Percentiles rank a stretch among this genome's conserved stretches.
phyloP scores from a whole-genome alignment of 2,797 vertebrate genomes.

The Danio albolineatus region DNA sequence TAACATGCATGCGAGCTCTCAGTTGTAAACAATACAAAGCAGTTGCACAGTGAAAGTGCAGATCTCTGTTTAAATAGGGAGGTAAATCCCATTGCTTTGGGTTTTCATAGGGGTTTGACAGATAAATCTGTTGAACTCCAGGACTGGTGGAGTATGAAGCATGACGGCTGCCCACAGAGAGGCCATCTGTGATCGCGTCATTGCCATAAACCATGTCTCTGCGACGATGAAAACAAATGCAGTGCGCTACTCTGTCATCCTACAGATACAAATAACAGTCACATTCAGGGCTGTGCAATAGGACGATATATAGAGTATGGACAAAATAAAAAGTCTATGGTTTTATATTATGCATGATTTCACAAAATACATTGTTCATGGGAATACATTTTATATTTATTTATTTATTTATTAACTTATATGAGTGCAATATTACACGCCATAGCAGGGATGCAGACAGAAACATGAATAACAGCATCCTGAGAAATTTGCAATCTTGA shows the following conservation, averaged over 20 bases:
- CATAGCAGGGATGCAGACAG: too few species aligned
- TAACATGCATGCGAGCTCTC: not conserved
- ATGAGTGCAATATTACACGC: too few species aligned
- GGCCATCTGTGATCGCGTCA: constrained; percentile 51
- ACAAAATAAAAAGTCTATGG: too few species aligned
- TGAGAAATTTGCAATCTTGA: too few species aligned
- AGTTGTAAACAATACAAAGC: constrained; percentile 22
- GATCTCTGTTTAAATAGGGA: constrained; percentile 41
- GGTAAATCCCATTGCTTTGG: constrained; percentile 37
- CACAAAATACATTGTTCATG: too few species aligned
- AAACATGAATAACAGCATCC: too few species aligned
- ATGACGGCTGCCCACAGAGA: constrained; percentile 39
- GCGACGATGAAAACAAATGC: not conserved
- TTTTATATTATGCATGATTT: too few species aligned
- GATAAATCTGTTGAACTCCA: constrained; percentile 47
- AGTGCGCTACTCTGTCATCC: not conserved
- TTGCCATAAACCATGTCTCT: constrained; percentile 23
- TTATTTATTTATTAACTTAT: too few species aligned
- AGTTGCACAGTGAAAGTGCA: constrained; percentile 15
- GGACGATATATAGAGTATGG: too few species aligned
- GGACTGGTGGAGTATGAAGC: constrained; percentile 19
- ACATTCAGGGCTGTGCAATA: not conserved
- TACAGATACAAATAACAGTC: not conserved
- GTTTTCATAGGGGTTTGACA: constrained; percentile 43
- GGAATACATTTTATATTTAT: too few species aligned